These are phyloP conservation scores for Corythaeola cristata DNA, from an alignment of 2,113 vertebrate species.

Conservation along the genomic window DNA sequence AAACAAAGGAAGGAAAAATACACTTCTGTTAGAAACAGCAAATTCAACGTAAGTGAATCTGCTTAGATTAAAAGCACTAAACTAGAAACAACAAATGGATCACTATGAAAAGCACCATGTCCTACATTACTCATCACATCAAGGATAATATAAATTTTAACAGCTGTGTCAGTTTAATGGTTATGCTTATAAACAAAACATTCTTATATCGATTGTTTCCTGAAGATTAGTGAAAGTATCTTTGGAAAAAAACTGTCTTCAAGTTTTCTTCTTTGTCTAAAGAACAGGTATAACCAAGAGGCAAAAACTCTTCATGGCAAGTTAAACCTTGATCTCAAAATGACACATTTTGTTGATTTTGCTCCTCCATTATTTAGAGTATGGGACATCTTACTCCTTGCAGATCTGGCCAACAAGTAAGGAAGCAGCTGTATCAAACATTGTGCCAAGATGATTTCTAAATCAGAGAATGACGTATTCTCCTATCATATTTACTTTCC, in stretches of 20 bases:
- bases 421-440: background rate
- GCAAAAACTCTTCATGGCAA: background rate
- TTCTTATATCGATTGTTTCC: background rate
- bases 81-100: background rate
- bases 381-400: background rate
- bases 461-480: background rate
- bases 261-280: background rate
- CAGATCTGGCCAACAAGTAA: background rate
- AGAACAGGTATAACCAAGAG: background rate
- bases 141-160: background rate
- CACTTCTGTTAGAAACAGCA: background rate
- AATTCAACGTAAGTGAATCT: background rate
- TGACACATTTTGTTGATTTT: background rate
- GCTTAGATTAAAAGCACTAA: background rate
- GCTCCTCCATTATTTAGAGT: background rate
- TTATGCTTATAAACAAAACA: background rate
- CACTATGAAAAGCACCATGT: background rate
- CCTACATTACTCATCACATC: background rate
- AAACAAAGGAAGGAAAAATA: background rate
- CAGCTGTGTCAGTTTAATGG: background rate
- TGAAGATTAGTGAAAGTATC: background rate
- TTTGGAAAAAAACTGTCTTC: background rate
- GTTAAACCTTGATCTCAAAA: background rate
- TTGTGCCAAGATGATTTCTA: background rate
- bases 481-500: background rate